phyloP scores from a whole-genome alignment of 2,797 vertebrate species.

The Acanthornis magna region DNA sequence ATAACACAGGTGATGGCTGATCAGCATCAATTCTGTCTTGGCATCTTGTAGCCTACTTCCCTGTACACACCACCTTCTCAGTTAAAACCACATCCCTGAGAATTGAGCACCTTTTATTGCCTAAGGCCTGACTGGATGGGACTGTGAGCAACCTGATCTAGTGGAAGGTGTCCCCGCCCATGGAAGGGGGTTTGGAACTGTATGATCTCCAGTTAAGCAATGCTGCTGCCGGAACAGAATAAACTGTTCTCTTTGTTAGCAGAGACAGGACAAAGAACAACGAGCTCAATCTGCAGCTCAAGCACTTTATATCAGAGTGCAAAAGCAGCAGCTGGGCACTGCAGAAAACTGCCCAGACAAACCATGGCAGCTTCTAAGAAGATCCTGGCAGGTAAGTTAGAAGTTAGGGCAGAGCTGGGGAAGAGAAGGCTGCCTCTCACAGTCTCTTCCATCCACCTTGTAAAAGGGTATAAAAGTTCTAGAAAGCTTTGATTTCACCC shows the following conservation, averaged over 20 bases:
- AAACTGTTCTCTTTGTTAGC: neutral
- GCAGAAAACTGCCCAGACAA: neutral
- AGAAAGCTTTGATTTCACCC: neutral
- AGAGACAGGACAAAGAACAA: neutral
- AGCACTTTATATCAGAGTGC: neutral
- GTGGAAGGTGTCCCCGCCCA: neutral
- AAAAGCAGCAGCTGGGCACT: neutral
- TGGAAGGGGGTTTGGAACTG: neutral
- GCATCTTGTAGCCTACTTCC: neutral
- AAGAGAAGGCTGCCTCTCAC: neutral
- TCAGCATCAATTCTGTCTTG: neutral
- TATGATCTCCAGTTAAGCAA: neutral
- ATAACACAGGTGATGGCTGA: neutral
- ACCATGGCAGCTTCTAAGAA: fast-evolving
- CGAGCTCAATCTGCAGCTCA: neutral
- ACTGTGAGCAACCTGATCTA: neutral
- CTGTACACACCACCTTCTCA: neutral
- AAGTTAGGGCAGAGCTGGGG: neutral
- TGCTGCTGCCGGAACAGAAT: neutral
- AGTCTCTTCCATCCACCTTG: neutral
- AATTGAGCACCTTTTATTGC: neutral
- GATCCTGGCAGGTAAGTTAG: fast-evolving
- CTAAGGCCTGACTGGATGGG: neutral
- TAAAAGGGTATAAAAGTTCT: neutral
- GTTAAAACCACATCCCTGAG: neutral